Base-by-base conservation (phyloP, 2,888 invertebrate species). In the Celastrina argiolus region DNA sequence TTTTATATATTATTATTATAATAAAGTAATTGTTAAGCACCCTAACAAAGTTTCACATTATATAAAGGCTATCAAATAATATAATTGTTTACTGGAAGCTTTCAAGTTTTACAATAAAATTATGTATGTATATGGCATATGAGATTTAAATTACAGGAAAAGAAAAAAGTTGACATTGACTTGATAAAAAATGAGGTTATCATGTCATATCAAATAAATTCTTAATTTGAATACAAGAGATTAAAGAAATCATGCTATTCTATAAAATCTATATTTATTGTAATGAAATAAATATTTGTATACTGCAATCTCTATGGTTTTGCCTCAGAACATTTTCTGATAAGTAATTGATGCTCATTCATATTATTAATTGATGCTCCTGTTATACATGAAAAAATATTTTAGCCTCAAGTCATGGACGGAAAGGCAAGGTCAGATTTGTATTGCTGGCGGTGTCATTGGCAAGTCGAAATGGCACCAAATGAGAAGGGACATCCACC, bases 361-460 rank as follows among this genome's bases (percentile, higher is more conserved):
- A n/a, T n/a, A n/a, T n/a, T n/a, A n/a, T n/a, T n/a, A 42, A 16
- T 42, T 16, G 7, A 16, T 42, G n/a, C 31, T 16, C 16, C 7
- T 42, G 6, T 42, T 7, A 8, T 51, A 45, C 18, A 22, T 12
- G 2, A 51, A 22, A 51, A 12, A 26, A n/a, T 66, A 59, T 67
- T 68, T 22, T 65, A 63, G 36, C 41, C 59, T 63, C 68, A 87
- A 85, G 68, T 70, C 65, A 64, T 68, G 67, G 78, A 78, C 1
- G 78, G 76, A n/a, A 88, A 83, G 71, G 75, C 85, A 1, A 78
- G 92, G 28, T 92, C 92, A 78, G 97, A 97, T 83, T 91, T 93
- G 16, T 98, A 95, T 82, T 99, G 98, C 83, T 99, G 98, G 98
- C 92, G 96, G 70, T 98, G 98, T 77, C 97, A 98, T 78, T 94